Base-by-base conservation (phyloP, 2,113 vertebrate genomes). In the Leptodactylus fuscus region DNA sequence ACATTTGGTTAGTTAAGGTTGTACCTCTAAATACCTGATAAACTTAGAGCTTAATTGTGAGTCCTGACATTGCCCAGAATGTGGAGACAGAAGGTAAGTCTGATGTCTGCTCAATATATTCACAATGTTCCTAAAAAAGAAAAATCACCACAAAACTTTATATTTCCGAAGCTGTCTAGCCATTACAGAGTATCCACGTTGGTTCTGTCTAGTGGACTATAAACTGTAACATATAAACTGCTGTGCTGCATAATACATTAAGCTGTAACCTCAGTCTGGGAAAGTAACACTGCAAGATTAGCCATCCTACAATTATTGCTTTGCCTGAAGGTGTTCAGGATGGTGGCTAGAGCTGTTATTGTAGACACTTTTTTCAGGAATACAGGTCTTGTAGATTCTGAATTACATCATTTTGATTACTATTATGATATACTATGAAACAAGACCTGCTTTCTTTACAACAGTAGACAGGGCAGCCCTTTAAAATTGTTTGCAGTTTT, bases 121-220 rank as follows among this genome's bases (percentile, higher is more conserved):
- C 48, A 77, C 29, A 77, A 78, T 78, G 29, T 55, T 5, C 75
- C 24, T 12, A 78, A 77, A 32, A 15, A 44, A 78, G 20, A 78
- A 1, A 77, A 53, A 36, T 36, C 49, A 51, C 74, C 46, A 62
- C 70, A 58, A 78, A 69, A 70, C 34, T 67, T 85, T 69, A 85
- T 85, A 78, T 85, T 79, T 79, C 71, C 60, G 44, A 70, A 41
- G 46, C 34, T 13, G 83, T 78, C 83, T 85, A 85, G 83, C 75
- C 62, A 34, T 70, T 73, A 69, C 48, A 73, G 81, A 71, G 32
- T 41, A 41, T 73, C 12, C 48, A 38, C 34, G 20, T 48, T 85
- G 32, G 36, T 67, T 77, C 29, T 85, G 36, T 67, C 58, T 77
- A 27, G 44, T 79, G 27, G 4, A 36, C 82, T 84, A 77, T 65